phyloP scores from a whole-genome alignment of 2,888 invertebrate species.

The Hirtodrosophila duncani region DNA sequence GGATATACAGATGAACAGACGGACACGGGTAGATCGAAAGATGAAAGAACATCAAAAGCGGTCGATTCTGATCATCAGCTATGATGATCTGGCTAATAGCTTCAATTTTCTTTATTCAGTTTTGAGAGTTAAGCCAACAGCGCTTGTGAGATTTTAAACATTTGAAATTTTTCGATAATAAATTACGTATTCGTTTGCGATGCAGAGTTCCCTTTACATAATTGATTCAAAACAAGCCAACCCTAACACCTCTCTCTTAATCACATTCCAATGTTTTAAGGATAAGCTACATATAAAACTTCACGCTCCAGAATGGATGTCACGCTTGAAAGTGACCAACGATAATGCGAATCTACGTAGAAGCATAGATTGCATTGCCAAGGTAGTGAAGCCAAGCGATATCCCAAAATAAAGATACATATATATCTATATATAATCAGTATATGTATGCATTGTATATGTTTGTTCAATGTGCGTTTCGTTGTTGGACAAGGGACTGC shows the following conservation, averaged over 20 bases:
- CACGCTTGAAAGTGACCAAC: slow-evolving; percentile 81
- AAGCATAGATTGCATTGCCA: slow-evolving; percentile 87
- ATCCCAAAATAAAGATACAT: slow-evolving; percentile 9
- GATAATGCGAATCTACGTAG: slow-evolving; percentile 83
- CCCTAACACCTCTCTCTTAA: slow-evolving; percentile 11
- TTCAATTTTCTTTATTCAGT: no score
- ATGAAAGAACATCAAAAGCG: no score
- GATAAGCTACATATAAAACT: slow-evolving; percentile 71
- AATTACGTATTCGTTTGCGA: no score
- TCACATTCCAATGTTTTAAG: slow-evolving; percentile 52
- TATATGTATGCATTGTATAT: slow-evolving; percentile 12
- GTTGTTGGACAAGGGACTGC: slow-evolving; percentile 21
- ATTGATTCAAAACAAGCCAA: no score
- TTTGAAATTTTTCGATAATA: no score
- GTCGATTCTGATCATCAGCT: no score
- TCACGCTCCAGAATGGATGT: slow-evolving; percentile 83
- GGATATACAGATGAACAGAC: no score
- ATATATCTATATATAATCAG: slow-evolving; percentile 8
- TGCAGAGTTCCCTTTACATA: no score
- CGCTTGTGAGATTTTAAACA: no score
- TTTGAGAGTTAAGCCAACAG: no score
- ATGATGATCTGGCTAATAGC: no score
- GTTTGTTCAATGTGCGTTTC: slow-evolving; percentile 36
- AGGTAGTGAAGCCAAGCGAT: slow-evolving; percentile 45
- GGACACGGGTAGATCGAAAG: no score